Evolutionary conservation across 2,113 vertebrate species (phyloP).

Genomic region (Indri indri): DNA sequence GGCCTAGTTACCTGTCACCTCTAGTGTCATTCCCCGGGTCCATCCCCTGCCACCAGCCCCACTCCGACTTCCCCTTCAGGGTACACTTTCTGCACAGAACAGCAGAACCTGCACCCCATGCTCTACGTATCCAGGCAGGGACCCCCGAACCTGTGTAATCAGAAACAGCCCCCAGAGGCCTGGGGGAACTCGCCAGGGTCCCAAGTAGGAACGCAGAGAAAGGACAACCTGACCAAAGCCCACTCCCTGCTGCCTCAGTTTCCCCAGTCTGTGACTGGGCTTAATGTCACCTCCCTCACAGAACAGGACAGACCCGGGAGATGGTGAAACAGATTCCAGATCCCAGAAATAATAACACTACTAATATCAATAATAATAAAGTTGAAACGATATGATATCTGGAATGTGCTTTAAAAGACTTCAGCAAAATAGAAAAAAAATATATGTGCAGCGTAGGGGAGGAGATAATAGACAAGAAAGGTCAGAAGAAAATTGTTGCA

Average conservation of each 20-base stretch:
- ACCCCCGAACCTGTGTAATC: not conserved
- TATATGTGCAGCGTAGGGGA: not conserved
- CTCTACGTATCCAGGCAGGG: not conserved
- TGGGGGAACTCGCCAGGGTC: not conserved
- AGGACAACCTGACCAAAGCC: not conserved
- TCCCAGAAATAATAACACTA: not conserved
- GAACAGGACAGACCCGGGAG: not conserved
- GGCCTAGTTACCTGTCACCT: not conserved
- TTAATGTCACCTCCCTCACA: not conserved
- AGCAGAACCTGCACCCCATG: not conserved
- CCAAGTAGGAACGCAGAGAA: not conserved
- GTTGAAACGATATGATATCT: not conserved
- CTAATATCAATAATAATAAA: not conserved
- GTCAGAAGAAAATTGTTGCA: not conserved
- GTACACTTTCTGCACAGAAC: not conserved
- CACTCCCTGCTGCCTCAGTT: not conserved
- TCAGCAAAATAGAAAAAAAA: not conserved
- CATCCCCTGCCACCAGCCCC: fast-evolving
- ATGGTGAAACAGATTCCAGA: not conserved
- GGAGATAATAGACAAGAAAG: not conserved
- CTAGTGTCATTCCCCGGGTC: not conserved
- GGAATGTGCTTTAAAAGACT: not conserved
- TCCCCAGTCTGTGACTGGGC: not conserved
- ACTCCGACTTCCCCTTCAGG: fast-evolving
- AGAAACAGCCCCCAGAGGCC: not conserved